phyloP scores from a whole-genome alignment of 2,888 invertebrate genomes.

The Drosophila meridionalis region DNA sequence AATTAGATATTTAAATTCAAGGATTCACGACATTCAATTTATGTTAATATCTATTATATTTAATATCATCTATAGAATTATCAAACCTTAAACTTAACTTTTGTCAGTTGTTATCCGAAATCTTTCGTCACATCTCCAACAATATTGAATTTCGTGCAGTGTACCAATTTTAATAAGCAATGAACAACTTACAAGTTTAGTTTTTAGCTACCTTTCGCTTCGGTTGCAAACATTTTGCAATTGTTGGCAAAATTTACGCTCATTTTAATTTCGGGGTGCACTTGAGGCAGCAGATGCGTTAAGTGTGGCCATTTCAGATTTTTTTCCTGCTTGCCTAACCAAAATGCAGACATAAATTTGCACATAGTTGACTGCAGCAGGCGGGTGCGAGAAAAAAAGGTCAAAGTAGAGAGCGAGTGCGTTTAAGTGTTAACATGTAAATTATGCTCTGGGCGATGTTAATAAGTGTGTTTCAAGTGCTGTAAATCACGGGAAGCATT shows the following conservation, averaged over 20 bases:
- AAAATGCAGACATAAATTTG: conserved; percentile 70
- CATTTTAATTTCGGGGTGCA: conserved; percentile 64
- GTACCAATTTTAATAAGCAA: conserved; percentile 46
- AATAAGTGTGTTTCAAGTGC: conserved; percentile 72
- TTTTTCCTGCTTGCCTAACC: conserved; percentile 28
- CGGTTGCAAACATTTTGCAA: conserved; percentile 76
- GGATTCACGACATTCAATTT: no score
- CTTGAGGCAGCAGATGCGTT: conserved; percentile 69
- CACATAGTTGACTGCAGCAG: conserved; percentile 57
- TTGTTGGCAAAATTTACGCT: conserved; percentile 84
- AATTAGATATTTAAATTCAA: no score
- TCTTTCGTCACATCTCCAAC: background rate
- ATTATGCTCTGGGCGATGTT: conserved; percentile 77
- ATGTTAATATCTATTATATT: no score
- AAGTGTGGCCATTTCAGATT: conserved; percentile 42
- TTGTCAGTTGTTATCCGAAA: no score
- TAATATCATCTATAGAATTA: no score
- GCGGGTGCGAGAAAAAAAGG: conserved; percentile 40
- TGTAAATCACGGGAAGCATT: conserved; percentile 69
- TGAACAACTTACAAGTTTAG: conserved; percentile 26
- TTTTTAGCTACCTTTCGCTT: conserved; percentile 20
- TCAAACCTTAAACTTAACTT: no score
- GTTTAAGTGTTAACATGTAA: conserved; percentile 84
- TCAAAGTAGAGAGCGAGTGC: conserved; percentile 66
- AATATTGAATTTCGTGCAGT: conserved; percentile 41